phyloP scores from a whole-genome alignment of 2,888 invertebrate genomes.

The Machimus atricapillus region DNA sequence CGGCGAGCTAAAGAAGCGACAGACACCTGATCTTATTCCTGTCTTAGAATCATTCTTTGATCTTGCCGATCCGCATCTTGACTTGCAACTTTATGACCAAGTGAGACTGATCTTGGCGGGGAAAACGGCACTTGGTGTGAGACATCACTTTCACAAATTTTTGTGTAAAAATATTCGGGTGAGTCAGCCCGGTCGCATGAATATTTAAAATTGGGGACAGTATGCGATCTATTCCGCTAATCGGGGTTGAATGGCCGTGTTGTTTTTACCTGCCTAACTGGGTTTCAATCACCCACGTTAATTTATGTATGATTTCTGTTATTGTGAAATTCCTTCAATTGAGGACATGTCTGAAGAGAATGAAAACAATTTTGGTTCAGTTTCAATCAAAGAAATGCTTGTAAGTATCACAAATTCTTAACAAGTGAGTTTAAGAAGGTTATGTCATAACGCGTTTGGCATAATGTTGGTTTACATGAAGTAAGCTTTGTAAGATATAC shows the following conservation, averaged over 20 bases:
- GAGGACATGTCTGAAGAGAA: background rate
- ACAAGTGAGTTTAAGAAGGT: too few species aligned
- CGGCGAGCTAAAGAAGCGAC: background rate
- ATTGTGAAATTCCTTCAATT: background rate
- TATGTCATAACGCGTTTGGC: too few species aligned
- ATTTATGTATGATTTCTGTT: background rate
- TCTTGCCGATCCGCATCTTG: background rate
- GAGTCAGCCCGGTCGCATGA: background rate
- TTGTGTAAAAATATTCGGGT: background rate
- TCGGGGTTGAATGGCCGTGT: background rate
- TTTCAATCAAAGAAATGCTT: too few species aligned
- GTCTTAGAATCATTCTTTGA: background rate
- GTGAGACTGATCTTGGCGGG: background rate
- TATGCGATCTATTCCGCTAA: background rate
- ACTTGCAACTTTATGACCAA: background rate
- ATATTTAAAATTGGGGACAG: background rate
- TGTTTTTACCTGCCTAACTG: background rate
- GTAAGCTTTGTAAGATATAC: too few species aligned
- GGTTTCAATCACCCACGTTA: background rate
- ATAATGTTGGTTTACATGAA: too few species aligned
- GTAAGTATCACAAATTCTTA: too few species aligned
- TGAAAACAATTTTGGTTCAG: background rate
- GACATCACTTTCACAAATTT: background rate
- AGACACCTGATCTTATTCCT: constrained; percentile 17
- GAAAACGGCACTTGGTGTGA: background rate